Conservation (phyloP, 2,797 vertebrate species). For the Buphagus erythrorhynchus region DNA sequence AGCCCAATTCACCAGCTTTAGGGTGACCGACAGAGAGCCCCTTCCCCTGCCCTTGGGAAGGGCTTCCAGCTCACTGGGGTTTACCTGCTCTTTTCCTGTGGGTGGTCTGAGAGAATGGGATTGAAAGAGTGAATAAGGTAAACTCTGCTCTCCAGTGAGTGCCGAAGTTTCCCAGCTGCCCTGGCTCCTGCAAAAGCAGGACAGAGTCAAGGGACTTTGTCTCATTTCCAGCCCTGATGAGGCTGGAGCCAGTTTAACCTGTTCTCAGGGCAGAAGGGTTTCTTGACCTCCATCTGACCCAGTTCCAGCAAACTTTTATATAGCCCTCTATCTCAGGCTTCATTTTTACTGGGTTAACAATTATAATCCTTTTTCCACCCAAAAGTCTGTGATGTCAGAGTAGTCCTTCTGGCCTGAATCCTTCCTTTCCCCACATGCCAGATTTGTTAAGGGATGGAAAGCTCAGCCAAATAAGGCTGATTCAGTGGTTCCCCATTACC, state of each 20-base stretch:
- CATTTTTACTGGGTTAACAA: not conserved
- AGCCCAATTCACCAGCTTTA: not conserved
- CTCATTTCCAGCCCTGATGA: not conserved
- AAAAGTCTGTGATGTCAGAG: not conserved
- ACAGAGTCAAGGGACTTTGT: not conserved
- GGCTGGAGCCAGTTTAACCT: not conserved
- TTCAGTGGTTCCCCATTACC: accelerated
- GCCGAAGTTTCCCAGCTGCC: not conserved
- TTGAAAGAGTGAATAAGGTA: not conserved
- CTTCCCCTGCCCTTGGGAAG: not conserved
- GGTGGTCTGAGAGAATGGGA: not conserved
- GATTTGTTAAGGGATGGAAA: not conserved
- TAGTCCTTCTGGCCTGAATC: not conserved
- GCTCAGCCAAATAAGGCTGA: not conserved
- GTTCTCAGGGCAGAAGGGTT: not conserved
- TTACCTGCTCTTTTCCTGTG: not conserved
- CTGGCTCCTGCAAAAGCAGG: not conserved
- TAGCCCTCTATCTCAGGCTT: not conserved
- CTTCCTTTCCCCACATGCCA: not conserved
- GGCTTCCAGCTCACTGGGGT: not conserved
- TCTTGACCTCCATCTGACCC: not conserved
- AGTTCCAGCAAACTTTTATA: not conserved
- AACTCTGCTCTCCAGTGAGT: not conserved
- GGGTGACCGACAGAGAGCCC: not conserved
- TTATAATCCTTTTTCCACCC: not conserved